phyloP scores from a whole-genome alignment of 2,888 invertebrate species.

The Chorisops tibialis region DNA sequence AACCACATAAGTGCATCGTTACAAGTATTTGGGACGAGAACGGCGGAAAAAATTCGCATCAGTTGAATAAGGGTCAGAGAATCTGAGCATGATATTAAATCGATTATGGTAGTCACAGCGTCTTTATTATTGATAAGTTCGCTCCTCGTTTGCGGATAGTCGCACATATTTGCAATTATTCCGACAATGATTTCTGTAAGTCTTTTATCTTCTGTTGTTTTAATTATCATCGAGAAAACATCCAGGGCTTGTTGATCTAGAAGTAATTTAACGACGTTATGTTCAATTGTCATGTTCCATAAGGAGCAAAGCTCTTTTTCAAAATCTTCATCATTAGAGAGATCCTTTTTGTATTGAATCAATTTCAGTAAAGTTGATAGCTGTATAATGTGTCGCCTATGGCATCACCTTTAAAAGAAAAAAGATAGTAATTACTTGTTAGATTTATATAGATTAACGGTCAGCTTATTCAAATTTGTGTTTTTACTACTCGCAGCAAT shows the following conservation, averaged over 20 bases:
- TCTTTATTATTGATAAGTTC: constrained; percentile 58
- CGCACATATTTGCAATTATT: constrained; percentile 80
- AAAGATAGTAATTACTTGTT: too few relatives aligned
- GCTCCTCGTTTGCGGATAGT: constrained; percentile 60
- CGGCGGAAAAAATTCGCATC: constrained; percentile 63
- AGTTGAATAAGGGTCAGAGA: constrained; percentile 70
- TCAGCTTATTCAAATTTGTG: too few relatives aligned
- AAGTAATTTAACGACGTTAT: constrained; percentile 69
- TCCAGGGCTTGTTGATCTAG: constrained; percentile 65
- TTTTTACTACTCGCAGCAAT: too few relatives aligned
- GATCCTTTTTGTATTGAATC: constrained; percentile 57
- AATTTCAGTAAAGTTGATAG: constrained; percentile 65
- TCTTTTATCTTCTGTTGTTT: constrained; percentile 61
- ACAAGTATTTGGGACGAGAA: constrained; percentile 53
- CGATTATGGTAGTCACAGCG: constrained; percentile 58
- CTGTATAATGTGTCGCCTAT: constrained; percentile 80
- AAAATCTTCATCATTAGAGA: constrained; percentile 56
- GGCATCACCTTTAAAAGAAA: constrained; percentile 60
- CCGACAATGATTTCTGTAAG: constrained; percentile 79
- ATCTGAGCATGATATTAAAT: constrained; percentile 63
- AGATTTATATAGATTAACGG: too few relatives aligned
- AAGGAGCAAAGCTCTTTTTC: constrained; percentile 67
- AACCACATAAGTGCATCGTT: constrained; percentile 54
- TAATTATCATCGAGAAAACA: constrained; percentile 55
- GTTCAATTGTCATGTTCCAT: constrained; percentile 83